Base-by-base conservation (phyloP, 2,888 invertebrate genomes). In the Cepaea hortensis region DNA sequence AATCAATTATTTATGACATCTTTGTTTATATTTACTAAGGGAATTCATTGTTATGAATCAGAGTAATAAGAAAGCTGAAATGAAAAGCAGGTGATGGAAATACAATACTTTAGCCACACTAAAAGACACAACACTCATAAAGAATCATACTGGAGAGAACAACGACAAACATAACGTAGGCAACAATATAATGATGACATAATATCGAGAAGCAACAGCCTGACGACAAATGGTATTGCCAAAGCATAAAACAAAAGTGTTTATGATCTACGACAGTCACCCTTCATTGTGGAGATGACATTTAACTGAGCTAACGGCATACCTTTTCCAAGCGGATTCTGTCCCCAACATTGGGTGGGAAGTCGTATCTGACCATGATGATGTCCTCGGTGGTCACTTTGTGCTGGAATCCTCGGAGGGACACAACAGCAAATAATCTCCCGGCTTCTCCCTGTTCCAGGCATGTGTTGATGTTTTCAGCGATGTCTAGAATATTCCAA, bases 281-380 rank as follows among this genome's bases (percentile, higher is more conserved):
- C 55, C 6, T 55, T 55, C 6, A 55, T 55, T 6, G 11, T 11
- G 6, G 55, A 55, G 0, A 55, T 55, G 11, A 11, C 55, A 55
- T 3, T 55, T 9, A 3, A 55, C 55, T 55, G 55, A 55, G 0
- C 15, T 13, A 35, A 62, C 82, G 20, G 50, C 84, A 83, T 88
- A 95, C 95, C 93, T 95, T 95, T 90, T 95, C 95, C 73, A 95
- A 89, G 76, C 94, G 91, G 65, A 95, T 95, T 86, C 92, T 91
- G 84, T 95, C 95, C 3, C 95, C 95, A 83, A 95, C 92, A 77
- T 94, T 93, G 11, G 95, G 93, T n/a, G 93, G 93, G 65, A 94
- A 93, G 81, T 92, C 91, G 68, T 93, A 93, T 68, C 94, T 91
- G 18, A 94, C 92, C 50, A 94, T 91, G 20, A 95, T 89, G 73